These are phyloP conservation scores for Archips crataeganus DNA, from an alignment of 2,888 invertebrate genomes.

Conservation along the genomic window DNA sequence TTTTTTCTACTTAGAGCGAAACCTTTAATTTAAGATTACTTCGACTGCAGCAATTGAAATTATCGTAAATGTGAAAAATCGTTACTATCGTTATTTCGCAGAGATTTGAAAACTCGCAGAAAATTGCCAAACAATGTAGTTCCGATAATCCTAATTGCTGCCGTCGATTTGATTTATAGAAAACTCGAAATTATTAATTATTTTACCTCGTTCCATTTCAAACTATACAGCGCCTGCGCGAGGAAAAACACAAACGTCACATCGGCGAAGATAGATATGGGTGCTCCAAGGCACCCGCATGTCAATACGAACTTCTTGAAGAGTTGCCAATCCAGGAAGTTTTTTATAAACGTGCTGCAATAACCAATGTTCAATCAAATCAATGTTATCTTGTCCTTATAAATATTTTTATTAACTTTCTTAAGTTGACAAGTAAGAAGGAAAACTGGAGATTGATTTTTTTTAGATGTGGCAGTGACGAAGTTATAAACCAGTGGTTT, in stretches of 20 bases:
- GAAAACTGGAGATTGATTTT: neutral
- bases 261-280: conserved; percentile 83
- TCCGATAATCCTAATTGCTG: no score
- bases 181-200: conserved; percentile 5
- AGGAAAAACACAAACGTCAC: conserved; percentile 81
- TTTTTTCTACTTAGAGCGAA: no score
- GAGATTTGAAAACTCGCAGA: no score
- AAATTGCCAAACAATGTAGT: no score
- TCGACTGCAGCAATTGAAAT: no score
- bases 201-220: conserved; percentile 75
- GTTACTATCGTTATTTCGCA: no score
- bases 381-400: neutral
- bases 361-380: neutral
- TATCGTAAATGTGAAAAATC: no score
- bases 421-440: neutral
- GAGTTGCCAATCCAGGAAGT: conserved; percentile 57
- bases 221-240: conserved; percentile 84
- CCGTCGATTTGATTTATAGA: no score
- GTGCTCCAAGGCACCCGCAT: conserved; percentile 86
- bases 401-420: neutral
- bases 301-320: conserved; percentile 82
- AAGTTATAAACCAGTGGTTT: neutral
- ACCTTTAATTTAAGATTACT: no score
- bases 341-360: conserved; percentile 20
- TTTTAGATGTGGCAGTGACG: neutral